Base-by-base conservation (phyloP, 2,113 vertebrate genomes). In the Pogonocichla stellata region DNA sequence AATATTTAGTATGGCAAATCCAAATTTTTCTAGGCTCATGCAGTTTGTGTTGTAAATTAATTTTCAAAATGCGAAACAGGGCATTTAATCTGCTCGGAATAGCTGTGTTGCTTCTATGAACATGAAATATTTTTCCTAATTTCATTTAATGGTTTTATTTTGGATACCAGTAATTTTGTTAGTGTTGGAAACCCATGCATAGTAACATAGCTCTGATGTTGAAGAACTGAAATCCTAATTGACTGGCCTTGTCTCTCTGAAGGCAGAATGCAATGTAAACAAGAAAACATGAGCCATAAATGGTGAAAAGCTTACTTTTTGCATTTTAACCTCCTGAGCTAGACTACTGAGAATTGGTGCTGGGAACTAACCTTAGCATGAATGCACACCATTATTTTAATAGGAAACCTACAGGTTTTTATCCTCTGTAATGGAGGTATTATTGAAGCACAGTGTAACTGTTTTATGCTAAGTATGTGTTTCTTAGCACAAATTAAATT, bases 91-190 rank as follows among this genome's bases (percentile, higher is more conserved):
- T 1, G 4, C 67, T 80, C 29, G 77, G 62, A 92, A 90, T 95
- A 94, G 64, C 61, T 62, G 2, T 29, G 14, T 66, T 80, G 38
- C 80, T 95, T 47, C 64, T 92, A 73, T 70, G 88, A 88, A 81
- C 40, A 9, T 72, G 73, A 90, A 93, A 31, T 92, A 85, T 91
- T 94, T 95, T 94, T 95, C 74, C 93, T 94, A 94, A 93, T 97
- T 97, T 95, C 81, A 95, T 95, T 95, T 93, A 75, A 82, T 7
- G 12, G 91, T 74, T 96, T 94, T 96, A 92, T 96, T 96, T 95
- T 97, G 95, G 94, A 92, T 88, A 96, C 94, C 73, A 95, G 85
- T 58, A 45, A 69, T 94, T 87, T 84, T 95, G 93, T 94, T 95
- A 77, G 71, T 73, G 38, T 95, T 97, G 94, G 93, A 95, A 94